Evolutionary conservation across 2,797 vertebrate species (phyloP).

Genomic region (Salarias fasciatus): DNA sequence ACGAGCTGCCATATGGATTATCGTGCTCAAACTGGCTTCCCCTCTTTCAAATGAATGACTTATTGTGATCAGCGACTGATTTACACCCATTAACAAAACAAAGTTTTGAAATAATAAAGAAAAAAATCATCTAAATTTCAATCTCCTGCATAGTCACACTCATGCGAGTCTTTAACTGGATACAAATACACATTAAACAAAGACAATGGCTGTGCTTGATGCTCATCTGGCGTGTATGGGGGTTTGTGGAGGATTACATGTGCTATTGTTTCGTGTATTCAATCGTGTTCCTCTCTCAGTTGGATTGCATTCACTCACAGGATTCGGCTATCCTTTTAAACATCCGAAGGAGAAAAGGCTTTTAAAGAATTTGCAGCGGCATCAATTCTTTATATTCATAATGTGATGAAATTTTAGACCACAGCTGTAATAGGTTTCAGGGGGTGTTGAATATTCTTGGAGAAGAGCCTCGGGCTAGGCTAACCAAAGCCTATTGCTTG

Average conservation of each 20-base stretch:
- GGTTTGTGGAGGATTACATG: constrained; percentile 30
- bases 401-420: constrained; percentile 50
- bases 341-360: constrained; percentile 12
- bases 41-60: constrained; percentile 14
- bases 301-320: constrained; percentile 26
- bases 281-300: constrained; percentile 38
- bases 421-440: constrained; percentile 44
- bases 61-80: too few relatives aligned
- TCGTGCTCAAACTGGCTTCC: constrained; percentile 26
- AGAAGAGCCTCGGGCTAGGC: constrained; percentile 31
- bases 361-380: constrained; percentile 30
- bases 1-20: constrained; percentile 12
- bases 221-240: neutral
- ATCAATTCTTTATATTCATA: constrained; percentile 45
- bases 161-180: constrained; percentile 9
- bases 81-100: neutral
- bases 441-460: constrained; percentile 43
- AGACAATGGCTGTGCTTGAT: constrained; percentile 34
- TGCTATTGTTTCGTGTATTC: constrained; percentile 47
- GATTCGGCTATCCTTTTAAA: constrained; percentile 21
- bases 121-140: constrained; percentile 9
- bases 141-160: constrained; percentile 1
- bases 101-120: neutral
- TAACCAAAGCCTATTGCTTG: constrained; percentile 24
- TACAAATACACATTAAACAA: constrained; percentile 9